Evolutionary conservation across 92 coral and sea anemone species (phyloP).

Genomic region (Phymanthus crucifer): DNA sequence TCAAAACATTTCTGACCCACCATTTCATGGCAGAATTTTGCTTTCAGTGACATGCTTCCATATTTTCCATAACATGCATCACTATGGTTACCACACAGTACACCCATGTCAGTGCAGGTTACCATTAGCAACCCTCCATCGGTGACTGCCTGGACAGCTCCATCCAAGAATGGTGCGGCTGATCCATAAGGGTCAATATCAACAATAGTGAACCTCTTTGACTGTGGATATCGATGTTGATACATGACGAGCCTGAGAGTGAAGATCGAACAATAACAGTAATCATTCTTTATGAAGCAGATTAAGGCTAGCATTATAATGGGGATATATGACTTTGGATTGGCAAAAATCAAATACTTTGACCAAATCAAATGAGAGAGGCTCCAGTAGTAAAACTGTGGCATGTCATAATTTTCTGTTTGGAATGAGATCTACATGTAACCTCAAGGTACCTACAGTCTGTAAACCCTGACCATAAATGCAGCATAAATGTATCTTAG

Average conservation of each 20-base stretch:
- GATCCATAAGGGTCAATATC: constrained; percentile 99
- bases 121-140: constrained; percentile 94
- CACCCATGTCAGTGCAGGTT: constrained; percentile 99
- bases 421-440: too few species aligned
- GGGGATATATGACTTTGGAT: too few species aligned
- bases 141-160: constrained; percentile 90
- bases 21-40: constrained; percentile 98
- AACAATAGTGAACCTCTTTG: constrained; percentile 79
- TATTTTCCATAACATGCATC: constrained; percentile 99
- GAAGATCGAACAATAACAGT: background rate
- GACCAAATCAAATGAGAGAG: too few species aligned
- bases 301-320: too few species aligned
- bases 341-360: too few species aligned
- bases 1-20: constrained; percentile 27
- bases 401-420: too few species aligned
- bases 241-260: constrained; percentile 80
- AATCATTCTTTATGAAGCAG: background rate
- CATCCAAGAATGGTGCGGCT: constrained; percentile 88
- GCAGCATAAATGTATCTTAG: too few species aligned
- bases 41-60: constrained; percentile 96
- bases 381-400: background rate
- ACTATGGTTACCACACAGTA: constrained; percentile 95
- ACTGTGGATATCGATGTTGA: constrained; percentile 72
- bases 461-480: too few species aligned
- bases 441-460: background rate